phyloP scores from a whole-genome alignment of 2,113 vertebrate species.

The Paradisaea rubra region DNA sequence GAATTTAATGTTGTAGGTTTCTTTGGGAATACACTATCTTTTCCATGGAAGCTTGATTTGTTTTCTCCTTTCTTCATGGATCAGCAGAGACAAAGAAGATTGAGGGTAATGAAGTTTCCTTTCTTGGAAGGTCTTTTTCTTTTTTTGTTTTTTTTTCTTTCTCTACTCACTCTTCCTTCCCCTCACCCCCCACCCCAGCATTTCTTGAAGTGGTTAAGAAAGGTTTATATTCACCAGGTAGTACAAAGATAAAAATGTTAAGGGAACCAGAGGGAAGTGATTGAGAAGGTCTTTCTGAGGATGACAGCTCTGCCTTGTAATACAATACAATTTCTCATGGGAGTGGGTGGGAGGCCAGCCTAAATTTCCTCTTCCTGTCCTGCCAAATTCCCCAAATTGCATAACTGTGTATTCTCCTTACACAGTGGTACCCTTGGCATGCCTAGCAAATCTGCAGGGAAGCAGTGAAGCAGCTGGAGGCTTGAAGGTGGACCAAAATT shows the following conservation, averaged over 20 bases:
- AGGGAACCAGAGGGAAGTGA: neutral
- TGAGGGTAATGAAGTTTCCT: neutral
- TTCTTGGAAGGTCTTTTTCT: neutral
- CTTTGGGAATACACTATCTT: neutral
- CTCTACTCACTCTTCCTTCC: neutral
- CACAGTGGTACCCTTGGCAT: conserved; percentile 59
- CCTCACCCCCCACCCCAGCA: accelerated
- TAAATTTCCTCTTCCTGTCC: conserved; percentile 46
- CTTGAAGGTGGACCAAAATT: conserved; percentile 50
- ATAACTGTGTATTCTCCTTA: conserved; percentile 59
- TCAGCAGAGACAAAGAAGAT: neutral
- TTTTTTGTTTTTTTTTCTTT: neutral
- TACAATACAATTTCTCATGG: conserved; percentile 20
- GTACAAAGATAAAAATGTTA: neutral
- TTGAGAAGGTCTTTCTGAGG: conserved; percentile 7
- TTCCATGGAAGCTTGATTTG: neutral
- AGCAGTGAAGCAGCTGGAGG: conserved; percentile 38
- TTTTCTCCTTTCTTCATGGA: neutral
- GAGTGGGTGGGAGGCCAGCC: conserved; percentile 52
- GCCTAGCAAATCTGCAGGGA: conserved; percentile 42
- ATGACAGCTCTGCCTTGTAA: conserved; percentile 32
- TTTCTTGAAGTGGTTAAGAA: neutral
- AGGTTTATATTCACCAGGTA: neutral
- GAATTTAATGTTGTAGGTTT: neutral
- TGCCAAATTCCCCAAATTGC: conserved; percentile 60